phyloP scores from a whole-genome alignment of 2,113 vertebrate species.

The Scomber colias region DNA sequence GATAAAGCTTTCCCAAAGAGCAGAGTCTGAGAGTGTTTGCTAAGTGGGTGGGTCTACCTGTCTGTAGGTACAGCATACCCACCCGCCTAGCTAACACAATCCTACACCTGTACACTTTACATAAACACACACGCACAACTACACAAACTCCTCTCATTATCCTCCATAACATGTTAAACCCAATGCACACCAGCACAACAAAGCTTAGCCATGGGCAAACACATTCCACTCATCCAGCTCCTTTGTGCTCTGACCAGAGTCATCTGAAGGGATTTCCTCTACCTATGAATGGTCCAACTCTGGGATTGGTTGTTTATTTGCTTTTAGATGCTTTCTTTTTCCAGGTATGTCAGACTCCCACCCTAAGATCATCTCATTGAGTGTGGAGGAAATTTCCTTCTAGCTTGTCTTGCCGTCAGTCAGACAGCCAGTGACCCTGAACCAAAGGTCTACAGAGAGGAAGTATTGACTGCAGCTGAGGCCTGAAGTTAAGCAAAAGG shows the following conservation, averaged over 20 bases:
- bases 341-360: constrained; percentile 35
- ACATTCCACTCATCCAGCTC: constrained; percentile 55
- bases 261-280: constrained; percentile 69
- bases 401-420: constrained; percentile 47
- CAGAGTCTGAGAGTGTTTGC: constrained; percentile 76
- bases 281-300: constrained; percentile 38
- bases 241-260: constrained; percentile 65
- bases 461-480: constrained; percentile 59
- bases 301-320: constrained; percentile 66
- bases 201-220: constrained; percentile 63
- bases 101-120: constrained; percentile 58
- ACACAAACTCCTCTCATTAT: constrained; percentile 64
- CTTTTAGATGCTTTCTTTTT: constrained; percentile 52
- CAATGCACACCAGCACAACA: constrained; percentile 65
- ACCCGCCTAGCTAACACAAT: constrained; percentile 58
- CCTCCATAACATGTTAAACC: constrained; percentile 58
- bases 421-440: constrained; percentile 64
- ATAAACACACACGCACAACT: constrained; percentile 60
- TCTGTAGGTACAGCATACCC: constrained; percentile 54
- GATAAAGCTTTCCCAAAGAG: constrained; percentile 70
- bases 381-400: constrained; percentile 50
- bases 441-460: constrained; percentile 60
- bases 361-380: constrained; percentile 36
- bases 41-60: constrained; percentile 72
- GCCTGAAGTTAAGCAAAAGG: constrained; percentile 27